Evolutionary conservation across 1,140 invertebrate species (phyloP).

Genomic region (Sitophilus oryzae): DNA sequence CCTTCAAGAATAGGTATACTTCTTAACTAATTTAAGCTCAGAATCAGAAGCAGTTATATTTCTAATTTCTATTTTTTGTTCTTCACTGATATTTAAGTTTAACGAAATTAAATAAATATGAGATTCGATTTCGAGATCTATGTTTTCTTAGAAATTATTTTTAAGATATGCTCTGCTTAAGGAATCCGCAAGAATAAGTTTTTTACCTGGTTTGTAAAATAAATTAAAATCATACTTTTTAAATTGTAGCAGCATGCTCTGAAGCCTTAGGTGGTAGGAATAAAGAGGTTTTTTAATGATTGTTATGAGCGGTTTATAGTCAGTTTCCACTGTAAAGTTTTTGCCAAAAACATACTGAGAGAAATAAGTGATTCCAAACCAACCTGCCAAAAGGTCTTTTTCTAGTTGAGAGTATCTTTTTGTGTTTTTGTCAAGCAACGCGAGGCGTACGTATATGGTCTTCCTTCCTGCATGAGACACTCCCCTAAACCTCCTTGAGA

Average conservation of each 20-base stretch:
- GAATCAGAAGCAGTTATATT: slow-evolving; percentile 32
- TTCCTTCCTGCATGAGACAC: slow-evolving; percentile 36
- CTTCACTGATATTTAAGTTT: slow-evolving; percentile 15
- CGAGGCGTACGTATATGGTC: too few relatives aligned
- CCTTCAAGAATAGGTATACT: slow-evolving; percentile 35
- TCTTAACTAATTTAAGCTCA: slow-evolving; percentile 29
- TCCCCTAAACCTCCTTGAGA: slow-evolving; percentile 37
- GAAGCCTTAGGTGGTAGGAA: slow-evolving; percentile 24
- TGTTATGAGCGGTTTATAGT: slow-evolving; percentile 33
- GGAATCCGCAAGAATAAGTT: slow-evolving; percentile 40
- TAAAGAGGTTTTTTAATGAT: slow-evolving; percentile 34
- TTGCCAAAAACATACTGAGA: slow-evolving; percentile 39
- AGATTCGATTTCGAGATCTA: slow-evolving; percentile 9
- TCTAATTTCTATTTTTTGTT: slow-evolving; percentile 33
- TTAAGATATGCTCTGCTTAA: slow-evolving; percentile 35
- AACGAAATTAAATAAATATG: slow-evolving; percentile 13
- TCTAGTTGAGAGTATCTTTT: too few relatives aligned
- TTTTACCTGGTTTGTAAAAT: slow-evolving; percentile 28
- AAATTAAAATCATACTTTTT: slow-evolving; percentile 32
- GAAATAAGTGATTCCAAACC: slow-evolving; percentile 34
- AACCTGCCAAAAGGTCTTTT: slow-evolving; percentile 40
- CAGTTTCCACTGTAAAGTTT: slow-evolving; percentile 28
- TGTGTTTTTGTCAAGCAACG: too few relatives aligned
- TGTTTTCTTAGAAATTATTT: background rate
- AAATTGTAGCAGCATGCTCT: slow-evolving; percentile 29